Evolutionary conservation across 2,113 vertebrate genomes (phyloP).

Genomic region (Anthoscopus minutus): DNA sequence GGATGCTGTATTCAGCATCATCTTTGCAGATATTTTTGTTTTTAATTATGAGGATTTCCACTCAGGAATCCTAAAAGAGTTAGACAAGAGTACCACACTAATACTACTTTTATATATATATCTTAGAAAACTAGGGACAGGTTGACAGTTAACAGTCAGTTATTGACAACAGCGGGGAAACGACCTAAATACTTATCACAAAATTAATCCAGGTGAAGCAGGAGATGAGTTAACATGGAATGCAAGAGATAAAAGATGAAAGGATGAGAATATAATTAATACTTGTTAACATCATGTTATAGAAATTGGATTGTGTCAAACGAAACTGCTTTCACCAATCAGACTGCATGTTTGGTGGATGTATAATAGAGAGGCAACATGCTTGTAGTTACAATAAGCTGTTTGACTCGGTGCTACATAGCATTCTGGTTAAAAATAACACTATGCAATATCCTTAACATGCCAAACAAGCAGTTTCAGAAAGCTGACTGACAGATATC

Average conservation of each 20-base stretch:
- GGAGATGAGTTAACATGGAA: neutral
- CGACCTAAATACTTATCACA: neutral
- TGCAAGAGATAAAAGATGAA: constrained; percentile 37
- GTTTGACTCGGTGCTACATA: neutral
- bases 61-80: neutral
- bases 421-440: constrained; percentile 30
- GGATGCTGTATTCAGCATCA: neutral
- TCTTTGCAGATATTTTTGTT: neutral
- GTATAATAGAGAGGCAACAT: neutral
- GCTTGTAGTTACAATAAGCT: neutral
- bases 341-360: neutral
- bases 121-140: neutral
- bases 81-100: neutral
- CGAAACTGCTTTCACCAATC: neutral
- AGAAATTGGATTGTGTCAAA: constrained; percentile 11
- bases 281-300: neutral
- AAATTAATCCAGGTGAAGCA: neutral
- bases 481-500: neutral
- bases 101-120: neutral
- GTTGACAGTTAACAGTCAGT: neutral
- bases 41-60: neutral
- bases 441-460: neutral
- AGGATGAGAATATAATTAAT: constrained; percentile 28
- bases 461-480: constrained; percentile 1
- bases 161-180: neutral